Percentiles rank a stretch among this genome's conserved stretches.
Evolutionary conservation across 2,113 vertebrate species (phyloP).

Genomic region (Hippocampus barbouri): DNA sequence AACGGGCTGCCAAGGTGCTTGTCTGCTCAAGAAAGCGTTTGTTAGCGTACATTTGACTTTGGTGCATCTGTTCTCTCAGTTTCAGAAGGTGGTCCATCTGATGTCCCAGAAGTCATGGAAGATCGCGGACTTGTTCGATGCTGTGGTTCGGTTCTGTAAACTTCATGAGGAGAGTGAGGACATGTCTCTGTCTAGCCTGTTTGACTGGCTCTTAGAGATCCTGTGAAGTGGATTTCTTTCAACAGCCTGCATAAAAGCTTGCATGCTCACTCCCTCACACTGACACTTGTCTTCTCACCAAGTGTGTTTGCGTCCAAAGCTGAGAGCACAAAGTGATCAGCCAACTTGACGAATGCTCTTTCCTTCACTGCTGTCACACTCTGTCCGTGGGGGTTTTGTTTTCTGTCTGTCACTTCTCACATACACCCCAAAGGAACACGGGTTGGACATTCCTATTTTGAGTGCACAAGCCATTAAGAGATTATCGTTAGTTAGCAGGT

Average conservation of each 20-base stretch:
- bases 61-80: constrained; percentile 65
- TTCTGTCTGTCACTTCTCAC: constrained; percentile 59
- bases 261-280: constrained; percentile 14
- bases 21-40: background rate
- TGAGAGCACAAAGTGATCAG: constrained; percentile 21
- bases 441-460: constrained; percentile 36
- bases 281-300: constrained; percentile 14
- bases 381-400: constrained; percentile 11
- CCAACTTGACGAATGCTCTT: constrained; percentile 20
- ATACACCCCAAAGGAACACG: constrained; percentile 22
- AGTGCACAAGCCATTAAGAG: constrained; percentile 44
- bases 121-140: constrained; percentile 87
- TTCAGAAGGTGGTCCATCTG: constrained; percentile 87
- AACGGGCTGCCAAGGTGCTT: constrained; percentile 83
- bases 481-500: constrained; percentile 54
- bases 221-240: constrained; percentile 62
- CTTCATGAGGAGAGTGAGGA: constrained; percentile 67
- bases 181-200: constrained; percentile 76
- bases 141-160: constrained; percentile 87
- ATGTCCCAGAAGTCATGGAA: constrained; percentile 87
- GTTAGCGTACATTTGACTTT: background rate
- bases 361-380: background rate
- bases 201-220: constrained; percentile 90
- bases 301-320: constrained; percentile 26
- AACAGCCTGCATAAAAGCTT: constrained; percentile 16